Conservation (phyloP, 2,113 vertebrate species). For the Erythrocercus mccallii region DNA sequence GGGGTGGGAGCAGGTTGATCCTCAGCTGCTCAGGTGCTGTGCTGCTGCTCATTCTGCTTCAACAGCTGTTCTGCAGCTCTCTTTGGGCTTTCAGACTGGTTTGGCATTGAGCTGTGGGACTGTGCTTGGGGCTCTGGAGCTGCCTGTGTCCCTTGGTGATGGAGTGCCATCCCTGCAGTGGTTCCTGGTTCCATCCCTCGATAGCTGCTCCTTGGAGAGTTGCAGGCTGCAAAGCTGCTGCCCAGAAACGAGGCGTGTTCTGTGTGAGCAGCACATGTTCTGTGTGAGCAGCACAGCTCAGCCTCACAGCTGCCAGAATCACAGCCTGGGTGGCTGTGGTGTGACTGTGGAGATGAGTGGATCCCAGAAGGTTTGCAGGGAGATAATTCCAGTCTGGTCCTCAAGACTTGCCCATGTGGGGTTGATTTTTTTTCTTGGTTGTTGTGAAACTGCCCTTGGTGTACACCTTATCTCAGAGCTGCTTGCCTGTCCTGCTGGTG, state of each 20-base stretch:
- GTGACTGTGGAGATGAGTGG: rapidly evolving
- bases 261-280: not conserved
- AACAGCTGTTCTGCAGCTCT: not conserved
- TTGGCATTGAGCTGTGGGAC: not conserved
- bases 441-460: not conserved
- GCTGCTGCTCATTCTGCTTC: rapidly evolving
- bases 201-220: not conserved
- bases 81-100: not conserved
- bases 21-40: not conserved
- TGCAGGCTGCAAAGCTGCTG: not conserved
- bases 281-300: not conserved
- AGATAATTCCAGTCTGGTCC: not conserved
- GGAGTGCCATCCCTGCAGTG: not conserved
- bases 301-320: not conserved
- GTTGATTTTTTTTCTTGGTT: not conserved
- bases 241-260: not conserved
- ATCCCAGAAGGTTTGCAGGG: not conserved
- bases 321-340: not conserved
- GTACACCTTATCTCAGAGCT: not conserved
- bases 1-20: not conserved
- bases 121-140: not conserved
- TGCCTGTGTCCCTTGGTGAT: not conserved
- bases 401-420: not conserved
- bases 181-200: not conserved
- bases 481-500: not conserved